phyloP scores from a whole-genome alignment of 2,113 vertebrate species.

The Pithys albifrons region DNA sequence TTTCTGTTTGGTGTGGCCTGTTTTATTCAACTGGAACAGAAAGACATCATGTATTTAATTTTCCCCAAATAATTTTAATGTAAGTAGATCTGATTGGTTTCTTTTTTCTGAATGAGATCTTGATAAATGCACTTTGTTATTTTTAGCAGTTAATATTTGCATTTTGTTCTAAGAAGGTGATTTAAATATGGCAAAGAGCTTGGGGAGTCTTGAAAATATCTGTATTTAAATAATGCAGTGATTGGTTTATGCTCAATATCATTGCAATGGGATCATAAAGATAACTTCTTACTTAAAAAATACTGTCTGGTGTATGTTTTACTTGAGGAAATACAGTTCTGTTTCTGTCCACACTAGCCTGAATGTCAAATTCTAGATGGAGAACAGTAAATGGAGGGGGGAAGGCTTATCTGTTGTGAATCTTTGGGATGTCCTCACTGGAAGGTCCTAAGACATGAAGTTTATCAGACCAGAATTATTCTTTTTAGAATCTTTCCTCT shows the following conservation, averaged over 20 bases:
- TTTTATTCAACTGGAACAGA: neutral
- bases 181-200: neutral
- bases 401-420: neutral
- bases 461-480: constrained; percentile 6
- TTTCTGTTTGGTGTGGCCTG: neutral
- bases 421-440: neutral
- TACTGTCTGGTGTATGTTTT: neutral
- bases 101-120: neutral
- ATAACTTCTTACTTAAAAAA: neutral
- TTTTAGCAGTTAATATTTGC: neutral
- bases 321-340: neutral
- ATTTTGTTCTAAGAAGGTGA: neutral
- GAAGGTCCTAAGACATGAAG: neutral
- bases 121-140: neutral
- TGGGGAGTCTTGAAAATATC: neutral
- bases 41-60: neutral
- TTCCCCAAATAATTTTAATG: neutral
- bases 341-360: neutral
- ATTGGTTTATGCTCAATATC: neutral
- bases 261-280: neutral
- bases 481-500: neutral
- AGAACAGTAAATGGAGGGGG: neutral
- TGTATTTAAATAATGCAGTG: neutral
- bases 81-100: neutral
- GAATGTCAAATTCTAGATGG: neutral